Evolutionary conservation across 1,140 invertebrate genomes (phyloP), one percentile per base, ranked within the genome.

Genomic region (Drosophila jambulina): DNA sequence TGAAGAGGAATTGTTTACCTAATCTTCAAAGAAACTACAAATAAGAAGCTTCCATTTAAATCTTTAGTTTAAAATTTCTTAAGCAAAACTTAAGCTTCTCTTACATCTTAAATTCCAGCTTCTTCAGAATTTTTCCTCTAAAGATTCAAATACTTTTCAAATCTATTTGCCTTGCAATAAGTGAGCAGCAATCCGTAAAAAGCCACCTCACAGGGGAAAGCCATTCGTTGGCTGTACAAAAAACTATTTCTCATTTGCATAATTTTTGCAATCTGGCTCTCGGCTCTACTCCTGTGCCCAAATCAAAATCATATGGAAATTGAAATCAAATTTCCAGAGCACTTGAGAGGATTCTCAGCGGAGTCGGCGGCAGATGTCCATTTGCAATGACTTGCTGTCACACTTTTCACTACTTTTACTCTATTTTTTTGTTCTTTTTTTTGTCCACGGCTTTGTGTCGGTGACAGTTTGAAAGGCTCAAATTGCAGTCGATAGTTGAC

Each of bases 401-500:
- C 80, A 87, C 76, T 80, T 78, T 59, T 57, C 63, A 19, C 46
- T 67, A 72, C 43, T 58, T 80, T 45, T 62, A 42, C 67, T 51
- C 51, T 58, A 13, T 25, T 58, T 48, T 32, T 48, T 17, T 8
- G 15, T 12, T 34, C 34, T 15, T 21, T 57, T 43, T 34, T 46
- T 15, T 13, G 4, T 43, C 27, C 68, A 25, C 25, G 51, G 25
- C 21, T 70, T 62, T 59, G 46, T 82, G 82, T 42, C 75, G 83
- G 57, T 77, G 84, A 80, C 84, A 85, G 75, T 69, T 87, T 82
- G 75, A 78, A 63, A 83, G 71, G 75, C 69, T 83, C 83, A 80
- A 86, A 69, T 72, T 80, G 54, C 80, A 87, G 80, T 87, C 83
- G 83, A 87, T 87, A 83, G 84, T 88, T 87, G 83, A 88, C 84